These are phyloP conservation scores for Megaustenia siamemsis DNA, from an alignment of 2,888 invertebrate species.

Conservation along the genomic window DNA sequence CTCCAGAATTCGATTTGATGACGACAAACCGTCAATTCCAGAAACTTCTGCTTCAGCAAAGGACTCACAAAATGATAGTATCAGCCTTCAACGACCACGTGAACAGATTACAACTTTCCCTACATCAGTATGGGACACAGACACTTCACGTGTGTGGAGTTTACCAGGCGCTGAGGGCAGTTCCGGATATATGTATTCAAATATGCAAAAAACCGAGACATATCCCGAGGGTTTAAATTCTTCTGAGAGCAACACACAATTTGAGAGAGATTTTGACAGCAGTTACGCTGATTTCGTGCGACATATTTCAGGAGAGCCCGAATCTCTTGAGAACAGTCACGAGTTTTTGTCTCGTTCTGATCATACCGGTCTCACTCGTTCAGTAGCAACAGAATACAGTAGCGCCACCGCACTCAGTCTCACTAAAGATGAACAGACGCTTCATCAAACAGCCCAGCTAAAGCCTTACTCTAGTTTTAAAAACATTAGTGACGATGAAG, in stretches of 20 bases:
- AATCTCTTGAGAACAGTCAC: too few species aligned
- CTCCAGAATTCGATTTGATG: background rate
- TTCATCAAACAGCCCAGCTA: background rate
- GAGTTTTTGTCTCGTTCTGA: too few species aligned
- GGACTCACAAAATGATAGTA: too few species aligned
- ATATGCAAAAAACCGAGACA: background rate
- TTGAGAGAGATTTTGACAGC: too few species aligned
- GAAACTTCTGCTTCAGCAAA: too few species aligned
- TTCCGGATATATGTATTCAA: background rate
- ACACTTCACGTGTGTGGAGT: background rate
- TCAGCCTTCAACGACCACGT: too few species aligned
- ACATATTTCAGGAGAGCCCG: background rate
- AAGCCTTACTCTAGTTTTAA: too few species aligned
- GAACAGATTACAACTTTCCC: too few species aligned
- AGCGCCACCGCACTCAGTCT: too few species aligned
- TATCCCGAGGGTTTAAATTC: background rate
- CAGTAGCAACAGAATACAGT: background rate
- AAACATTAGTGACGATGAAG: background rate
- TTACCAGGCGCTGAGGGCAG: background rate
- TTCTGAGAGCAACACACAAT: background rate
- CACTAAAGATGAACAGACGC: background rate
- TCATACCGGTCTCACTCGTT: background rate
- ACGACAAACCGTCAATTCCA: background rate
- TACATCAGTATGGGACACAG: background rate
- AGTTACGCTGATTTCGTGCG: conserved; percentile 10